A percentile compares a stretch with the other conserved stretches of the same genome.
Evolutionary conservation across 2,888 invertebrate species (phyloP).

Genomic region (Capitulum mitella): DNA sequence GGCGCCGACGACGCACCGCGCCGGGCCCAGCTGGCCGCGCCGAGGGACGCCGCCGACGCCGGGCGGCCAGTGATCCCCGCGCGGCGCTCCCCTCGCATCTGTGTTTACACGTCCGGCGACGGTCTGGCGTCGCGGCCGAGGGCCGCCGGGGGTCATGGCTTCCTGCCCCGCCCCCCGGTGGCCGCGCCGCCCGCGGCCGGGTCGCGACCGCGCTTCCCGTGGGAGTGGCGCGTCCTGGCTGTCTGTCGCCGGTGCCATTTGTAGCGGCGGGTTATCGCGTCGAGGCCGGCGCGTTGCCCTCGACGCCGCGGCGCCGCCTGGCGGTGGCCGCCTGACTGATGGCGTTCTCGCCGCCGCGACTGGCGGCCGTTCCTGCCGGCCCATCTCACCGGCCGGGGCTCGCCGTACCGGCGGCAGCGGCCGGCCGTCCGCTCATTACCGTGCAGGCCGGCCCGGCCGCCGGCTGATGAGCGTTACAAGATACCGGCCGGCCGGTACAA

Average conservation of each 20-base stretch:
- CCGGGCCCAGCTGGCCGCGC: background rate
- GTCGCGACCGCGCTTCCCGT: background rate
- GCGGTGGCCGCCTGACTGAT: no score
- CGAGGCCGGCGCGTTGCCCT: no score
- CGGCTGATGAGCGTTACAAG: background rate
- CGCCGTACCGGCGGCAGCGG: no score
- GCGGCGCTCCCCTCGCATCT: background rate
- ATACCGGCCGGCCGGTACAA: no score
- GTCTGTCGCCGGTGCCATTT: background rate
- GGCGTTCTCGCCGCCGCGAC: no score
- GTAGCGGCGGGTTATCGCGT: no score
- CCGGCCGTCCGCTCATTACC: background rate
- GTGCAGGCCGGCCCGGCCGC: background rate
- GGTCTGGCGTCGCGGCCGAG: background rate
- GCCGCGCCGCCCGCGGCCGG: background rate
- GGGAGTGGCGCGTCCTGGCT: background rate
- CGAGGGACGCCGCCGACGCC: no score
- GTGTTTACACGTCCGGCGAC: background rate
- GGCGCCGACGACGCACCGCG: background rate
- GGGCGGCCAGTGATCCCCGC: no score
- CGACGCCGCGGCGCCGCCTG: no score
- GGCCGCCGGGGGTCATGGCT: background rate
- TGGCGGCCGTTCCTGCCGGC: no score
- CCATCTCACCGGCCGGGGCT: no score
- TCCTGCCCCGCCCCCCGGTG: background rate